phyloP scores from a whole-genome alignment of 1,140 invertebrate species.

The Drosophila melanica region DNA sequence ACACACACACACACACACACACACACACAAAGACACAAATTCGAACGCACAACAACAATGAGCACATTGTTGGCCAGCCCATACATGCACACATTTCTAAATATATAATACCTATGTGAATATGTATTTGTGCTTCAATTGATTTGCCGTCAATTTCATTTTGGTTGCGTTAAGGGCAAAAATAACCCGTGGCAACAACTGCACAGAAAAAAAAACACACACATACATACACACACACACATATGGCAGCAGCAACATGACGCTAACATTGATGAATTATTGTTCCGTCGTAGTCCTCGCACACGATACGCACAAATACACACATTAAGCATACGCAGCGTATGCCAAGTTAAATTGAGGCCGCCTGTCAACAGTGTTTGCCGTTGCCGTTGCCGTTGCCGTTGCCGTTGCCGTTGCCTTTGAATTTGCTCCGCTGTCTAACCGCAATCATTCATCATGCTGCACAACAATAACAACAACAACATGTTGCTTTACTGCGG shows the following conservation, averaged over 20 bases:
- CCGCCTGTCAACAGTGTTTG: constrained; percentile 66
- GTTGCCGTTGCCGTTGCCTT: constrained; percentile 9
- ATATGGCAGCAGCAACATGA: constrained; percentile 29
- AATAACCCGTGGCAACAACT: constrained; percentile 29
- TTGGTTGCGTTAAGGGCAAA: constrained; percentile 46
- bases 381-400: neutral
- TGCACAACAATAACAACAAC: constrained; percentile 44
- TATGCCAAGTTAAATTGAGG: constrained; percentile 50
- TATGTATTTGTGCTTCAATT: constrained; percentile 52
- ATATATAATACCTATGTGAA: constrained; percentile 11
- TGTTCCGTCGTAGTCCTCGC: constrained; percentile 30
- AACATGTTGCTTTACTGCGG: constrained; percentile 44
- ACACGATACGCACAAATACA: constrained; percentile 12
- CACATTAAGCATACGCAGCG: constrained; percentile 71
- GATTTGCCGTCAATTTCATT: constrained; percentile 80
- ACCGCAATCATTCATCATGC: constrained; percentile 78
- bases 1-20: constrained; percentile 32
- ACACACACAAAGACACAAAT: constrained; percentile 32
- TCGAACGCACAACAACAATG: constrained; percentile 5
- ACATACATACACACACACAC: constrained; percentile 30
- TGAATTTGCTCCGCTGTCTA: constrained; percentile 34
- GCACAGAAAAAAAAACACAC: constrained; percentile 14
- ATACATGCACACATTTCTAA: constrained; percentile 28
- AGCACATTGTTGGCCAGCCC: constrained; percentile 28
- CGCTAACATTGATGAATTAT: constrained; percentile 76